Percentiles rank a stretch among this genome's conserved stretches.
phyloP scores from a whole-genome alignment of 2,797 vertebrate species.

The Chrysocyon brachyurus region DNA sequence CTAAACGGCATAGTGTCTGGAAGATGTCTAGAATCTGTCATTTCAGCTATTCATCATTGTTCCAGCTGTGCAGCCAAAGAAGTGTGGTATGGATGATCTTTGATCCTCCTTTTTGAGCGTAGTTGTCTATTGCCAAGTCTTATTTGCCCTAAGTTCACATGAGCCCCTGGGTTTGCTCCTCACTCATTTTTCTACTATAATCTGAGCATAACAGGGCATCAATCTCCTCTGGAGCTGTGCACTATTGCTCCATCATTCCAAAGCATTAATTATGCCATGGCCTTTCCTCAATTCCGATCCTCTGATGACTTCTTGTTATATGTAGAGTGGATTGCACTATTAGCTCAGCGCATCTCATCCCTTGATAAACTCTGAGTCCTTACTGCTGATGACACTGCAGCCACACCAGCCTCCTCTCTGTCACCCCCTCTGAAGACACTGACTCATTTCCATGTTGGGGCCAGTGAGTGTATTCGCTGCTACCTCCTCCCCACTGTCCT shows the following conservation, averaged over 20 bases:
- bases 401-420: neutral
- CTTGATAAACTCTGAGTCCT: neutral
- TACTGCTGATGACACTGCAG: neutral
- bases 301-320: neutral
- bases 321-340: neutral
- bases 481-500: neutral
- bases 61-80: too few relatives aligned
- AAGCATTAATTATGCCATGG: accelerated
- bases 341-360: neutral
- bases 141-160: neutral
- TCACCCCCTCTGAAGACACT: too few relatives aligned
- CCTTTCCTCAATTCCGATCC: neutral
- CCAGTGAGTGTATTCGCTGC: too few relatives aligned
- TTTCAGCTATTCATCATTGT: neutral
- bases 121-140: neutral
- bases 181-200: neutral
- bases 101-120: neutral
- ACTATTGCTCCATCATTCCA: neutral
- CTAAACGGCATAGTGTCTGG: neutral
- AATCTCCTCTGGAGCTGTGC: neutral
- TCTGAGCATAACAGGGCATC: neutral
- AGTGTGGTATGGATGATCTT: too few relatives aligned
- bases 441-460: neutral
- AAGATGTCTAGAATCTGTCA: neutral
- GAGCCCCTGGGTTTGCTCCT: neutral